A percentile compares a stretch with the other conserved stretches of the same genome.
These are phyloP conservation scores for Chymomyza costata DNA, from an alignment of 1,140 invertebrate genomes.

Conservation along the genomic window DNA sequence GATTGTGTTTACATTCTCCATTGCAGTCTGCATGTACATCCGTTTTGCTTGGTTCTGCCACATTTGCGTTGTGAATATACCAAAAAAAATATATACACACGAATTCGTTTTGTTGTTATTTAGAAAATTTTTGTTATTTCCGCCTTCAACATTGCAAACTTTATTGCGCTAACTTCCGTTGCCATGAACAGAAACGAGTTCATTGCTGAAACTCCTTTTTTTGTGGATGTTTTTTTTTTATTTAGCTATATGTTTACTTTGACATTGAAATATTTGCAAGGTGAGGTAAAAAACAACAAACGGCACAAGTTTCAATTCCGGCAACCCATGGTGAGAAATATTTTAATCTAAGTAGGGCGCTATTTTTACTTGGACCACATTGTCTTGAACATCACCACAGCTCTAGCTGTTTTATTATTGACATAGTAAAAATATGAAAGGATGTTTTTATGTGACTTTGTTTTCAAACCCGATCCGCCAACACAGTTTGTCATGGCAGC, in stretches of 20 bases:
- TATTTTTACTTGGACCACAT: neutral
- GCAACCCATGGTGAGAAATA: no score
- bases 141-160: constrained; percentile 48
- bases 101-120: constrained; percentile 41
- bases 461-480: constrained; percentile 8
- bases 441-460: constrained; percentile 39
- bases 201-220: constrained; percentile 25
- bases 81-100: constrained; percentile 8
- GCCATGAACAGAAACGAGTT: constrained; percentile 13
- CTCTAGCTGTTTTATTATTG: no score
- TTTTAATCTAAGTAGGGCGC: no score
- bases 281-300: constrained; percentile 12
- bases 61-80: no score
- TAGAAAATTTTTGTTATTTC: constrained; percentile 58
- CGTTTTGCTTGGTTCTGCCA: constrained; percentile 30
- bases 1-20: constrained; percentile 37
- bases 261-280: constrained; percentile 57
- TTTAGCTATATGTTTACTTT: constrained; percentile 28
- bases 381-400: no score
- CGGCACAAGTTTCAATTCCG: no score
- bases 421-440: neutral
- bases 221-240: constrained; percentile 6
- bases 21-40: constrained; percentile 58
- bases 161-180: constrained; percentile 53
- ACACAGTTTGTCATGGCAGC: no score